Evolutionary conservation across 2,888 invertebrate genomes (phyloP).

Genomic region (Clivina fossor): DNA sequence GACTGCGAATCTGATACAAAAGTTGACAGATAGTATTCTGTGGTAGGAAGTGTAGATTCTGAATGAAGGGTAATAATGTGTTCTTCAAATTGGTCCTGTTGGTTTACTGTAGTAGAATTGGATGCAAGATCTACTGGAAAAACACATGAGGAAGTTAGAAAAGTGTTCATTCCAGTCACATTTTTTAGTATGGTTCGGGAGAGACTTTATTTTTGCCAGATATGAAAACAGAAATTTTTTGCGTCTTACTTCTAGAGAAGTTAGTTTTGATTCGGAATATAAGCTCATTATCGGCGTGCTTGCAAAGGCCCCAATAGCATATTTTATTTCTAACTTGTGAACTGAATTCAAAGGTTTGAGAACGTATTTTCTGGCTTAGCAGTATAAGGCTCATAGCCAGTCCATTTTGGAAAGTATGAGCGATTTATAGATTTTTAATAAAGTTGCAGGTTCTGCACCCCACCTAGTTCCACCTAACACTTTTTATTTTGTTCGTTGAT

Average conservation of each 20-base stretch:
- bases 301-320: not conserved
- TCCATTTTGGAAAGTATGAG: not conserved
- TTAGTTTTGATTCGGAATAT: not conserved
- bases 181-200: not conserved
- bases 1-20: too few relatives aligned
- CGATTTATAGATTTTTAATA: not conserved
- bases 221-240: not conserved
- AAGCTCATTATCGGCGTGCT: not conserved
- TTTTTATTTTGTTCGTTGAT: not conserved
- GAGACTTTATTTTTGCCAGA: not conserved
- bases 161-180: too few relatives aligned
- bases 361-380: not conserved
- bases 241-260: not conserved
- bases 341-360: not conserved
- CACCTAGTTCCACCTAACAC: constrained; percentile 5
- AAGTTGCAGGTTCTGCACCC: not conserved
- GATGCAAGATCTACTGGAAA: too few relatives aligned
- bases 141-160: too few relatives aligned
- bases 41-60: too few relatives aligned
- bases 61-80: too few relatives aligned
- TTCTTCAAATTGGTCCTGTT: too few relatives aligned
- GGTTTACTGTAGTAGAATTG: too few relatives aligned
- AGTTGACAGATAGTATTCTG: too few relatives aligned
- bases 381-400: not conserved
- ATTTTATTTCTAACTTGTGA: not conserved